Evolutionary conservation across 2,888 invertebrate species (phyloP).

Genomic region (Operophtera brumata): DNA sequence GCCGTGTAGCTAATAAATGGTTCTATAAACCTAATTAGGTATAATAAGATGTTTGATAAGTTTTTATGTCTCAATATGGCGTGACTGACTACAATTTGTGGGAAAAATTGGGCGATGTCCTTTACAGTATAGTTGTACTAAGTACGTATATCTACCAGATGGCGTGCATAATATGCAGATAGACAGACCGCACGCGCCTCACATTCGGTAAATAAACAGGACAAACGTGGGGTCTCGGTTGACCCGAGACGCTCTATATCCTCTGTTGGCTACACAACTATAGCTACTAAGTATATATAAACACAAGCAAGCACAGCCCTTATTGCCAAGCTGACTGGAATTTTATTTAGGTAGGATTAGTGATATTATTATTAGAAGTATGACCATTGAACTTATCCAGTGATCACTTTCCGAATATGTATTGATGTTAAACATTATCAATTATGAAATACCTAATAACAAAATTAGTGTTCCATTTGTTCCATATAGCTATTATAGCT

Average conservation of each 20-base stretch:
- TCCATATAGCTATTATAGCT: not conserved
- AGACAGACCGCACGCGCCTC: constrained; percentile 28
- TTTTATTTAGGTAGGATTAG: not conserved
- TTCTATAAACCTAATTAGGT: constrained; percentile 64
- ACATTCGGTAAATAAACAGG: constrained; percentile 28
- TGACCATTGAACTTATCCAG: too few relatives aligned
- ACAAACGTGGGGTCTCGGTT: constrained; percentile 13
- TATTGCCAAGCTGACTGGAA: constrained; percentile 21
- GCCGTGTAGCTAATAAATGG: constrained; percentile 59
- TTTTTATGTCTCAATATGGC: constrained; percentile 66
- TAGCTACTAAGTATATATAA: constrained; percentile 1
- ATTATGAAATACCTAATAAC: too few relatives aligned
- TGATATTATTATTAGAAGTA: not conserved
- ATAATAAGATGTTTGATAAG: constrained; percentile 64
- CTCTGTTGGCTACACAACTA: constrained; percentile 6
- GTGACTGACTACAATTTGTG: constrained; percentile 57
- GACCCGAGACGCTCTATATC: constrained; percentile 9
- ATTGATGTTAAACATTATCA: too few relatives aligned
- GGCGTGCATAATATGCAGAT: constrained; percentile 26
- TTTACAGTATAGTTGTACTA: constrained; percentile 15
- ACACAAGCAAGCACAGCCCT: constrained; percentile 18
- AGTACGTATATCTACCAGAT: constrained; percentile 13
- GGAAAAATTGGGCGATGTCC: constrained; percentile 50
- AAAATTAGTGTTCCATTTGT: not conserved
- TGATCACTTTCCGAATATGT: too few relatives aligned